Evolutionary conservation across 2,888 invertebrate genomes (phyloP), one percentile per base, ranked within the genome.

Genomic region (Autographa pulchrina): DNA sequence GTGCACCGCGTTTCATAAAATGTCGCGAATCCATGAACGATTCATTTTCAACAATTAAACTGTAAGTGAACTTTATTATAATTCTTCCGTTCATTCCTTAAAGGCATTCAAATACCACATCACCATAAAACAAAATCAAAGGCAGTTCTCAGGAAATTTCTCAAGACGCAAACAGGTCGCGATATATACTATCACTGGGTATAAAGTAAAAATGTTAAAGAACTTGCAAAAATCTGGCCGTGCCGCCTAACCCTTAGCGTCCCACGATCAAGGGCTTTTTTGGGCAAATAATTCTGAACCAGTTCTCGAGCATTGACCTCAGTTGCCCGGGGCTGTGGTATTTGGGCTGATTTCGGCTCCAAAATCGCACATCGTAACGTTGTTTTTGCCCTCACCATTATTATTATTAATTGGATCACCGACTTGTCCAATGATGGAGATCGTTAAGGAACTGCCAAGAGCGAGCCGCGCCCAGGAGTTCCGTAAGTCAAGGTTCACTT

Each of bases 331-430:
- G 86, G 92, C 93, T 88, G 83, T 84, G 91, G 94, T 89, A 93
- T 94, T 92, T 92, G 91, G 87, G 91, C 92, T 89, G 92, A 94
- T 93, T 95, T 93, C 89, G 92, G 89, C 80, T 87, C 91, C 89
- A 92, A 93, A 94, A 92, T 95, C 93, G 93, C 94, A 94, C 93
- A 85, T 92, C 89, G 92, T 89, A 89, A 90, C 91, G 86, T 92
- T 92, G 93, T 93, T 95, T 94, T 94, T 94, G 90, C 91, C 73
- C 78, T 85, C 85, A 84, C 85, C 91, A 86, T 92, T 93, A 93
- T 94, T 94, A 92, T 93, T 95, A 95, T 94, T 95, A 95, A 95
- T 94, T 95, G 95, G 94, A 94, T 92, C 95, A 93, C 88, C 82
- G 89, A 86, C 84, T 83, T 87, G 90, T 88, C 86, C 91, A 88